Base-by-base conservation (phyloP, 1,140 invertebrate species). In the Cydia amplana region DNA sequence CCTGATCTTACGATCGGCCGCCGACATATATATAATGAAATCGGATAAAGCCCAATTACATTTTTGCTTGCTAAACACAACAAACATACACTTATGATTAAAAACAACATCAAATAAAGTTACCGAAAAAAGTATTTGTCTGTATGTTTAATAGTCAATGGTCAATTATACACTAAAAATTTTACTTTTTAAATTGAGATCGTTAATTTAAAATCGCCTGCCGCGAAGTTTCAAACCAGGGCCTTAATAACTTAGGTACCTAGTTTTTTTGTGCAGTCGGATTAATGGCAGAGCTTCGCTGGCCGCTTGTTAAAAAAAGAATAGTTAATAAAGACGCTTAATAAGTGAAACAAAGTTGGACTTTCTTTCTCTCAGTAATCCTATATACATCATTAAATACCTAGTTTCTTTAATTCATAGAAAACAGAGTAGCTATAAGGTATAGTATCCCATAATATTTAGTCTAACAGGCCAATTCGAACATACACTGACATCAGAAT, bases 221-320 rank as follows among this genome's bases (percentile, higher is more conserved):
- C 10, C 25, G 25, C 28, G 28, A 32, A 67, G 25, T 18, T 18
- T 18, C 36, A 36, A 20, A 40, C 65, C 36, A 9, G 16, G 18
- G 28, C 36, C 32, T 70, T 40, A 70, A n/a, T 67, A 32, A n/a
- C 16, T 32, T 32, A 36, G 4, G 1, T 25, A n/a, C 28, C 18
- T 36, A 40, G 16, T 20, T 36, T 3, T 70, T 70, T 40, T 70
- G 28, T 40, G 16, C 64, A 32, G 28, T 18, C 36, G 28, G 65
- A 70, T 70, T 70, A 70, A 70, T 70, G 32, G 65, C 28, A 65
- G 28, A 36, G 32, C 65, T 70, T 70, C 65, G 65, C 40, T 70
- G 28, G 32, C 65, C 65, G 65, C 65, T 70, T 70, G 28, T 40
- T 70, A 70, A 70, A 70, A 23, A 32, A 70, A 18, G 65, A 70